Evolutionary conservation across 2,797 vertebrate species (phyloP).

Genomic region (Eulemur mongoz): DNA sequence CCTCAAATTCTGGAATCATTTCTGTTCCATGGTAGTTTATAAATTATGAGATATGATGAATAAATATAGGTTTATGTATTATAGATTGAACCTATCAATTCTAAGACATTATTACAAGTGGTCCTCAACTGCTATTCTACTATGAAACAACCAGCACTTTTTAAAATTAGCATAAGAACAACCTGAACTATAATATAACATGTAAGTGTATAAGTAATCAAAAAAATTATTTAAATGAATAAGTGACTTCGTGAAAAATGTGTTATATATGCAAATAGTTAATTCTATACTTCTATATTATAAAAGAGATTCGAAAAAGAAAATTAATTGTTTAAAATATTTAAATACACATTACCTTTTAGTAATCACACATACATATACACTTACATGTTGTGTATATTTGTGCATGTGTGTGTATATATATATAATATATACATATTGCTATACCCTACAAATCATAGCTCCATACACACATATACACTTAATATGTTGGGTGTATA

Average conservation of each 20-base stretch:
- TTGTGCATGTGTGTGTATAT: neutral
- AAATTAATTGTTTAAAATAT: neutral
- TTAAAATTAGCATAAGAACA: neutral
- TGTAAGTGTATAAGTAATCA: neutral
- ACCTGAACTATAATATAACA: neutral
- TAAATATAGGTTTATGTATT: neutral
- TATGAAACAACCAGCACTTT: neutral
- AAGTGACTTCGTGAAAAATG: neutral
- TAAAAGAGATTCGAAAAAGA: neutral
- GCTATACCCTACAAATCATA: neutral
- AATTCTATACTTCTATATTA: neutral
- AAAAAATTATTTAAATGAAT: neutral
- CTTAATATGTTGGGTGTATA: neutral
- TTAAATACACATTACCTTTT: neutral
- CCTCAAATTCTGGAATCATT: neutral
- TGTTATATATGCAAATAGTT: neutral
- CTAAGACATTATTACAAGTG: slow-evolving; percentile 23
- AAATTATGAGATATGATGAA: neutral
- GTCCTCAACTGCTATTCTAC: neutral
- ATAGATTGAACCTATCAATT: neutral
- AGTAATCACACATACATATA: neutral
- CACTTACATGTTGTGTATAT: neutral
- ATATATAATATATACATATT: neutral
- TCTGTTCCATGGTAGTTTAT: neutral
- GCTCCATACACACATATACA: neutral